phyloP scores from a whole-genome alignment of 2,113 vertebrate genomes.

The Ranitomeya imitator region DNA sequence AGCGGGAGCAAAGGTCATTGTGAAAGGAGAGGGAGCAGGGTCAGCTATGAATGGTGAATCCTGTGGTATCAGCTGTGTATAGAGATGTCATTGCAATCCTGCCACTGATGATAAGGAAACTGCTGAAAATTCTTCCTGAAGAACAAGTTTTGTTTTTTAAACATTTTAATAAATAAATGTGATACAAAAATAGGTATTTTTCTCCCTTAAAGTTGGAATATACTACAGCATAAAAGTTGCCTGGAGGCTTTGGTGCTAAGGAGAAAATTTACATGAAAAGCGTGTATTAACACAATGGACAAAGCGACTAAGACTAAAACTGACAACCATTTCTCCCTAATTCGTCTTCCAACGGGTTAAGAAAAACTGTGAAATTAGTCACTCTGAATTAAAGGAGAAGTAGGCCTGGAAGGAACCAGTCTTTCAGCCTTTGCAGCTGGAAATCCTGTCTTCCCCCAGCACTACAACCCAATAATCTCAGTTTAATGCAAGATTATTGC shows the following conservation, averaged over 20 bases:
- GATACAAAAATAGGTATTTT: too few relatives aligned
- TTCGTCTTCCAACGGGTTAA: background rate
- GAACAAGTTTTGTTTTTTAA: too few relatives aligned
- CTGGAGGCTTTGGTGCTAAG: background rate
- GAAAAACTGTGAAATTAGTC: background rate
- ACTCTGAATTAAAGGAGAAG: background rate
- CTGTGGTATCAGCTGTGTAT: too few relatives aligned
- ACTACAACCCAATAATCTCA: conserved; percentile 30
- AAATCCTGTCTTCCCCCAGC: conserved; percentile 32
- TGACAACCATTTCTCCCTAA: background rate
- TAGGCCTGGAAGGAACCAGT: conserved; percentile 10
- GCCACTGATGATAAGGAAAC: too few relatives aligned
- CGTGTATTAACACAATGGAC: background rate
- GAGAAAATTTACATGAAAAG: background rate
- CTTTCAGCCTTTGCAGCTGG: conserved; percentile 23
- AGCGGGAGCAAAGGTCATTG: too few relatives aligned
- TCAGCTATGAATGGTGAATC: too few relatives aligned
- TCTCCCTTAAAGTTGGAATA: too few relatives aligned
- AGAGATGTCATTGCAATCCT: too few relatives aligned
- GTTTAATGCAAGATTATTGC: conserved; percentile 40
- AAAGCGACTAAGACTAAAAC: background rate
- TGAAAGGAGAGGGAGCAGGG: too few relatives aligned
- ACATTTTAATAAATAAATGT: too few relatives aligned
- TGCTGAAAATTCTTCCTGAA: too few relatives aligned
- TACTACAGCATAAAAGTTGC: too few relatives aligned